Conservation (phyloP, 30 jellyfish, hydroid and myxozoan genomes). For the Rhopilema esculentum region DNA sequence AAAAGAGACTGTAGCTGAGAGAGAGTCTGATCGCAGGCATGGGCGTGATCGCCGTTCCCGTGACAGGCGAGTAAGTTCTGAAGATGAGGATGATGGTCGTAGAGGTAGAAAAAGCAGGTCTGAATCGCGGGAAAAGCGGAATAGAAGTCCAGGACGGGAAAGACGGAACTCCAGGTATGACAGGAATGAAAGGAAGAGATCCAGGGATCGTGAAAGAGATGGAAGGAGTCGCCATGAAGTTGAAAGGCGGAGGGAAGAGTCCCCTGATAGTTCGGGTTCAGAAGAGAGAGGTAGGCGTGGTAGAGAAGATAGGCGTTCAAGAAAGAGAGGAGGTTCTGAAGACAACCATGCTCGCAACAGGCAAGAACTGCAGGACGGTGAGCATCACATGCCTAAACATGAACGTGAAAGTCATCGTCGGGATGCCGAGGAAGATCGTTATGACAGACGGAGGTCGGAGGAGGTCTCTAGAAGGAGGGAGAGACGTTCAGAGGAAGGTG, state of each 20-base stretch:
- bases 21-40: conserved; percentile 7
- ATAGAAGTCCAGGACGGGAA: not conserved
- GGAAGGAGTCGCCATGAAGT: not conserved
- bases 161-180: not conserved
- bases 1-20: not conserved
- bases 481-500: not conserved
- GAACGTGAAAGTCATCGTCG: conserved; percentile 3
- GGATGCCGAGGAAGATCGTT: not conserved
- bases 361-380: not conserved
- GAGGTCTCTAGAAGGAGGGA: not conserved
- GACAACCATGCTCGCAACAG: no score
- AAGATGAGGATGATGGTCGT: not conserved
- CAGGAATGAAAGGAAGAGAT: conserved; percentile 1
- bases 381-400: not conserved
- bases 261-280: conserved; percentile 7
- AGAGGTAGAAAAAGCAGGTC: not conserved
- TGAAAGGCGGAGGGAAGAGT: conserved; percentile 23
- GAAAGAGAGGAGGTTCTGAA: conserved; percentile 2
- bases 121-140: not conserved
- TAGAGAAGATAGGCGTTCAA: conserved; percentile 17
- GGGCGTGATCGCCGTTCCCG: not conserved
- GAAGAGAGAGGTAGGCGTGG: conserved; percentile 28
- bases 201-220: conserved; percentile 1
- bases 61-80: not conserved
- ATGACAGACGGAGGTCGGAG: not conserved